Evolutionary conservation across 2,888 invertebrate genomes (phyloP).

Genomic region (Tholera decimalis): DNA sequence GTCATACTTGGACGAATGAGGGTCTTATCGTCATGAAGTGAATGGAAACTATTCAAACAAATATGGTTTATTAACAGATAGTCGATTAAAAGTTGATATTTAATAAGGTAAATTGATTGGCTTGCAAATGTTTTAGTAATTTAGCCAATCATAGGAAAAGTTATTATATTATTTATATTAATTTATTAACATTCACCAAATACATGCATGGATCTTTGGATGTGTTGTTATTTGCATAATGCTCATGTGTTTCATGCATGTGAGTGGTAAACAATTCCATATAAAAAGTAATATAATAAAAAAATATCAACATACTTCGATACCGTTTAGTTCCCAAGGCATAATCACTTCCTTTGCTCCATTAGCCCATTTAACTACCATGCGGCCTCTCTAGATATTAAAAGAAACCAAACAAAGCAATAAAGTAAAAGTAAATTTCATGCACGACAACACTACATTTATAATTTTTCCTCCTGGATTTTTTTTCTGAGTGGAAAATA

Average conservation of each 20-base stretch:
- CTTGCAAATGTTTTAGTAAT: too few species aligned
- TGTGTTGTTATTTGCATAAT: constrained; percentile 48
- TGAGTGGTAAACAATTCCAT: constrained; percentile 51
- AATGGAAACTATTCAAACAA: neutral
- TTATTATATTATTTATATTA: constrained; percentile 28
- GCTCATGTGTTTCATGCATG: constrained; percentile 58
- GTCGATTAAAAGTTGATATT: too few species aligned
- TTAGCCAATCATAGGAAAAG: too few species aligned
- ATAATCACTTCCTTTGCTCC: constrained; percentile 89
- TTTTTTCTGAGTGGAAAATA: constrained; percentile 20
- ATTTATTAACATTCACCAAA: constrained; percentile 48
- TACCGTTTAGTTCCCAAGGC: constrained; percentile 89
- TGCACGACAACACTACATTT: constrained; percentile 71
- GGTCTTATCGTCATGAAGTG: neutral
- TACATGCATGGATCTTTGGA: constrained; percentile 53
- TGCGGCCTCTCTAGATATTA: constrained; percentile 88
- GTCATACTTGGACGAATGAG: constrained; percentile 25
- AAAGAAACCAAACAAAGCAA: constrained; percentile 85
- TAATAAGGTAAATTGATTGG: too few species aligned
- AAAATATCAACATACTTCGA: constrained; percentile 85
- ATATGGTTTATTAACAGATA: neutral
- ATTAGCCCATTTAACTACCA: constrained; percentile 91
- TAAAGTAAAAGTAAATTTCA: constrained; percentile 82
- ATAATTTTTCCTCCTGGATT: constrained; percentile 16
- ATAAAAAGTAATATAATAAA: constrained; percentile 66